Evolutionary conservation across 2,888 invertebrate species (phyloP).

Genomic region (Athrips mouffetella): DNA sequence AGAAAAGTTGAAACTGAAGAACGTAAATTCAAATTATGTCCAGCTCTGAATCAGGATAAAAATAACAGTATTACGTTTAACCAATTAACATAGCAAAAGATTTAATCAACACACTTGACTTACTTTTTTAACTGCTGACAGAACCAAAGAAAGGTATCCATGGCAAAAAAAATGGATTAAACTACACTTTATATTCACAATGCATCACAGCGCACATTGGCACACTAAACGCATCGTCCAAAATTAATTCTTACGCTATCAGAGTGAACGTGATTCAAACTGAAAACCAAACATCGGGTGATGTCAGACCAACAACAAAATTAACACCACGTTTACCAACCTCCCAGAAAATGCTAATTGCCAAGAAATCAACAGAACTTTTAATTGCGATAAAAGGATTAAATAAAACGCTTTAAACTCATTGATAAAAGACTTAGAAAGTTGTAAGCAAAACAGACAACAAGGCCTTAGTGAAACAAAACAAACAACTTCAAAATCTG

Average conservation of each 20-base stretch:
- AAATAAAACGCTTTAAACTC: slow-evolving; percentile 14
- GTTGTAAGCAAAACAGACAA: not conserved
- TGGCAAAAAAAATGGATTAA: slow-evolving; percentile 20
- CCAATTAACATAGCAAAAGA: slow-evolving; percentile 27
- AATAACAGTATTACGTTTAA: not conserved
- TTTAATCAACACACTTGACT: slow-evolving; percentile 32
- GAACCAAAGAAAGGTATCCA: slow-evolving; percentile 40
- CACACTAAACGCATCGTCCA: slow-evolving; percentile 29
- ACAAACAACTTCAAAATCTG: not conserved
- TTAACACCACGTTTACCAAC: slow-evolving; percentile 49
- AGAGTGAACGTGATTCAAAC: slow-evolving; percentile 50
- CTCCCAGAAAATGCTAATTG: slow-evolving; percentile 43
- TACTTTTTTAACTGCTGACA: slow-evolving; percentile 39
- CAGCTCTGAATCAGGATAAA: no score
- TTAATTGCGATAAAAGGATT: slow-evolving; percentile 29
- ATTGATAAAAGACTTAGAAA: not conserved
- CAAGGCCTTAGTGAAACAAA: not conserved
- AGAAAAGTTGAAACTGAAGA: no score
- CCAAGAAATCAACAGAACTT: slow-evolving; percentile 30
- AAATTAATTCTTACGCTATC: slow-evolving; percentile 43
- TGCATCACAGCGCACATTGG: slow-evolving; percentile 13
- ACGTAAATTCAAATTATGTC: no score
- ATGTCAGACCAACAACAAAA: slow-evolving; percentile 58
- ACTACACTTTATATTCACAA: slow-evolving; percentile 1
- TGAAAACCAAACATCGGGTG: slow-evolving; percentile 49